Conservation (phyloP, 2,113 vertebrate genomes). For the Tympanuchus pallidicinctus region DNA sequence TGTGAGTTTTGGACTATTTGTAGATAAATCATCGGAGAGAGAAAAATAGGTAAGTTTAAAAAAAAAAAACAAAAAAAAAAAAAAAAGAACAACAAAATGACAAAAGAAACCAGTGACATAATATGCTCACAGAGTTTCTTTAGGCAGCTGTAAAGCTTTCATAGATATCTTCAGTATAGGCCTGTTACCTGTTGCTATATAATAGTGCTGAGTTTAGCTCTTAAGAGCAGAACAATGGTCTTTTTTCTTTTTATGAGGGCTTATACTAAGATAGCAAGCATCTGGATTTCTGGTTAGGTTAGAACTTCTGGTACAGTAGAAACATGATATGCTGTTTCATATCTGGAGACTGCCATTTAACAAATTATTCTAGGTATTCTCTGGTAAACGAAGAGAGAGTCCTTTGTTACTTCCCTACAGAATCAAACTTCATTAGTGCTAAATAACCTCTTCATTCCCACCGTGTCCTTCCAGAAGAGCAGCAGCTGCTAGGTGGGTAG, state of each 20-base stretch:
- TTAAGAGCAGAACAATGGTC: neutral
- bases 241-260: neutral
- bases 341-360: neutral
- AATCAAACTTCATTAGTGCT: neutral
- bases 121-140: neutral
- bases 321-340: neutral
- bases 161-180: neutral
- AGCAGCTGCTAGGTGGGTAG: neutral
- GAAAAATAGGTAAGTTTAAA: neutral
- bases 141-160: neutral
- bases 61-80: neutral
- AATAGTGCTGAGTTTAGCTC: neutral
- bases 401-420: neutral
- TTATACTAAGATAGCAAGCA: neutral
- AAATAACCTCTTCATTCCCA: neutral
- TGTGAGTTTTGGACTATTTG: neutral
- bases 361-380: neutral
- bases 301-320: neutral
- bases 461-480: neutral
- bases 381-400: neutral
- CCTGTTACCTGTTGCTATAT: neutral
- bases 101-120: rapidly evolving
- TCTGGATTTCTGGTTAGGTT: neutral
- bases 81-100: neutral
- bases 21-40: neutral